Evolutionary conservation across 2,113 vertebrate species (phyloP).

Genomic region (Psophia crepitans): DNA sequence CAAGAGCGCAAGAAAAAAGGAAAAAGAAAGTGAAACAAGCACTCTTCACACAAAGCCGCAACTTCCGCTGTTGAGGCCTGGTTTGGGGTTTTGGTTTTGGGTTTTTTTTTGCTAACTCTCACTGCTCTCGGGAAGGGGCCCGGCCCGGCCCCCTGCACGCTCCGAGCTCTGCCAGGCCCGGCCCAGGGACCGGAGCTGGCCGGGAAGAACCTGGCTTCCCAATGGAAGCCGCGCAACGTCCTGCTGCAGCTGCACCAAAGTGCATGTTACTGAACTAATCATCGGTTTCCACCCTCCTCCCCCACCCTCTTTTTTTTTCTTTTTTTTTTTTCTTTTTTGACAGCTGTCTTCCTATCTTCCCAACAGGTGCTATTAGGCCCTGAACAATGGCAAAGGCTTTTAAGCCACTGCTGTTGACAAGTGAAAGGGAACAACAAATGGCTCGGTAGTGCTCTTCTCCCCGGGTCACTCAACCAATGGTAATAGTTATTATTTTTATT

Average conservation of each 20-base stretch:
- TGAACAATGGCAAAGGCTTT: constrained; percentile 88
- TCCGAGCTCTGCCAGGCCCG: not conserved
- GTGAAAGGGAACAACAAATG: constrained; percentile 90
- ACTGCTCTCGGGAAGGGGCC: not conserved
- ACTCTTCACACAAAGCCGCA: not conserved
- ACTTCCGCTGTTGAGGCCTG: not conserved
- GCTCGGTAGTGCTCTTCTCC: constrained; percentile 74
- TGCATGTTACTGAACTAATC: constrained; percentile 17
- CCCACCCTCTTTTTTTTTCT: not conserved
- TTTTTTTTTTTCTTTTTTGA: constrained; percentile 45
- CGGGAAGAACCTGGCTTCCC: not conserved
- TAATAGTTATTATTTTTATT: constrained; percentile 92
- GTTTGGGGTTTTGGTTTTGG: not conserved
- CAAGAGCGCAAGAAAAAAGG: not conserved
- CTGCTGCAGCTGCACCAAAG: not conserved
- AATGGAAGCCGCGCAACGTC: not conserved
- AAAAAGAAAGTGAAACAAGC: not conserved
- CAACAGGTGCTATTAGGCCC: constrained; percentile 88
- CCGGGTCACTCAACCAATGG: constrained; percentile 77
- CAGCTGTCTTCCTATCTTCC: constrained; percentile 85
- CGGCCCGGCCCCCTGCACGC: not conserved
- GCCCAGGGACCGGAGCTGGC: not conserved
- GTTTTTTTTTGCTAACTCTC: not conserved
- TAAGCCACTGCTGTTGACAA: constrained; percentile 90
- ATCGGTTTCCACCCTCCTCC: not conserved